phyloP scores from a whole-genome alignment of 2,113 vertebrate species.

The Peromyscus maniculatus region DNA sequence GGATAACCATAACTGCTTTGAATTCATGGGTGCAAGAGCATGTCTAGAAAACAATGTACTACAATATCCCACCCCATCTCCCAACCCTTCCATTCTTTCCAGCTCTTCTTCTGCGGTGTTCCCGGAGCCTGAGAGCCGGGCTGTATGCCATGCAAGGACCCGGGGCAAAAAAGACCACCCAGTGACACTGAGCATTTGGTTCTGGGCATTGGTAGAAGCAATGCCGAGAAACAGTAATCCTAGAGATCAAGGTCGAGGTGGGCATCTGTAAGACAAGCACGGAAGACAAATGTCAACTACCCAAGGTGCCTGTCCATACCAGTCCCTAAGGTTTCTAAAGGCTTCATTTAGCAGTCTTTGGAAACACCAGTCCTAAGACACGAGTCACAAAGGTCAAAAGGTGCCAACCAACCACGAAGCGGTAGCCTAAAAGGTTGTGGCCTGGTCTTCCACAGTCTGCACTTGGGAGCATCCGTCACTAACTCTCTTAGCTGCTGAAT shows the following conservation, averaged over 20 bases:
- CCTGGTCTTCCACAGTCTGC: neutral
- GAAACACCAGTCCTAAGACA: neutral
- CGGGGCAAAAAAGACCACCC: neutral
- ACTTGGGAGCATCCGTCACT: neutral
- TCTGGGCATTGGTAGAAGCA: neutral
- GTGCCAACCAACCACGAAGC: neutral
- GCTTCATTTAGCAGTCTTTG: neutral
- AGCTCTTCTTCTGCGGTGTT: neutral
- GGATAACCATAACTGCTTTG: neutral
- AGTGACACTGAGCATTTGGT: slow-evolving; percentile 10
- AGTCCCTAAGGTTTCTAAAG: neutral
- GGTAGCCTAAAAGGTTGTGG: neutral
- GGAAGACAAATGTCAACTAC: neutral
- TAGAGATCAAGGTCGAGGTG: neutral
- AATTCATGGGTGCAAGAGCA: neutral
- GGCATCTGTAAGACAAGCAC: neutral
- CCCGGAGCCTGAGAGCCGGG: no score
- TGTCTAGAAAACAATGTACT: neutral
- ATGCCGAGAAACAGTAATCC: neutral
- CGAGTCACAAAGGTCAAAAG: slow-evolving; percentile 21
- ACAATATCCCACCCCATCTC: neutral
- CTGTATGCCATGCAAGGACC: neutral
- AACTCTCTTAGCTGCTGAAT: neutral
- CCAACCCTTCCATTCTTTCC: neutral
- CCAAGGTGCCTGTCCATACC: neutral